Evolutionary conservation across 1,140 invertebrate genomes (phyloP).

Genomic region (Triops cancriformis): DNA sequence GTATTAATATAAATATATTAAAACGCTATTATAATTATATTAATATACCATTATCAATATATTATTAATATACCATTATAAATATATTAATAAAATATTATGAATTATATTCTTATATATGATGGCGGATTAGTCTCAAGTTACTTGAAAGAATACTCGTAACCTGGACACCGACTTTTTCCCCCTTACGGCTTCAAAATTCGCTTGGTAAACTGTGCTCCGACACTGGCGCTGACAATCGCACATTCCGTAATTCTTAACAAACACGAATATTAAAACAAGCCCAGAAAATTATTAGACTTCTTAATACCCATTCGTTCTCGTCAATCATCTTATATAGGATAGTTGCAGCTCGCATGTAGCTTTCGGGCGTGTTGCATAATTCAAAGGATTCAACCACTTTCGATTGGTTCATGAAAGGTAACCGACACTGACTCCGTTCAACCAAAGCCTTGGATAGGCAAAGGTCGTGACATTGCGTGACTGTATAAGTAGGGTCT

Average conservation of each 20-base stretch:
- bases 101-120: too few relatives aligned
- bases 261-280: background rate
- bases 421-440: slow-evolving; percentile 8
- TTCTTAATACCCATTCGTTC: background rate
- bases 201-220: slow-evolving; percentile 5
- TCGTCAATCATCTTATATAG: background rate
- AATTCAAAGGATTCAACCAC: background rate
- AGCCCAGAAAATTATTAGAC: background rate
- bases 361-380: slow-evolving; percentile 10
- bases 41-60: too few relatives aligned
- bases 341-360: background rate
- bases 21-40: too few relatives aligned
- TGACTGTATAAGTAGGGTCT: slow-evolving; percentile 3
- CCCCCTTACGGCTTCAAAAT: slow-evolving; percentile 3
- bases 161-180: slow-evolving; percentile 1
- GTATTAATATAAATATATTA: too few relatives aligned
- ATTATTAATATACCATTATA: too few relatives aligned
- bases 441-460: background rate
- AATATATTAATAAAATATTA: too few relatives aligned
- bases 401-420: slow-evolving; percentile 23
- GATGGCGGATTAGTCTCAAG: background rate
- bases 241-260: slow-evolving; percentile 14
- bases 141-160: slow-evolving; percentile 24
- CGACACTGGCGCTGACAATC: slow-evolving; percentile 16
- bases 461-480: slow-evolving; percentile 8